Conservation (phyloP, 2,888 invertebrate genomes). For the Andrena chrysosceles region DNA sequence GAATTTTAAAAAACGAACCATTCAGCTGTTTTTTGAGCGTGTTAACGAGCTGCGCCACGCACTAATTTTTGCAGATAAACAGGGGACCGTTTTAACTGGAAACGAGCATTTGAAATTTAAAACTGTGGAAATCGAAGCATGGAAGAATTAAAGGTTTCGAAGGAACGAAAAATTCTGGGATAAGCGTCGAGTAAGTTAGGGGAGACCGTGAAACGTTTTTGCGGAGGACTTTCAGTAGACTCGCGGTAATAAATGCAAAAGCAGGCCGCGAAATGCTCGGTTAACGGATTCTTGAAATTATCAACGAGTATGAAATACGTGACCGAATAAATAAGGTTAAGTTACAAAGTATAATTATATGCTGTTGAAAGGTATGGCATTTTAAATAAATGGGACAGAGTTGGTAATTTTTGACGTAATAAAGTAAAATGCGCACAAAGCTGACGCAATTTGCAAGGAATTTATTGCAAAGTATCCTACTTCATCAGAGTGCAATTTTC, state of each 20-base stretch:
- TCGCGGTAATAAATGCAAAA: neutral
- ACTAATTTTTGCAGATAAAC: constrained; percentile 29
- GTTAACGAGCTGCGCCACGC: constrained; percentile 1
- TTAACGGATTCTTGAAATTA: constrained; percentile 3
- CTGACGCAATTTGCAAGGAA: neutral
- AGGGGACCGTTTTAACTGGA: neutral
- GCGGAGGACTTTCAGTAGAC: neutral
- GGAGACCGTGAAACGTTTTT: constrained; percentile 1
- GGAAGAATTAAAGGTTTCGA: neutral
- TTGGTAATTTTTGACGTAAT: too few species aligned
- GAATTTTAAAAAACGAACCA: constrained; percentile 1
- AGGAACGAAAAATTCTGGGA: neutral
- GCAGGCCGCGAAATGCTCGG: neutral
- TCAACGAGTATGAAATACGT: neutral
- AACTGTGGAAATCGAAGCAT: neutral
- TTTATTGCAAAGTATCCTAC: neutral
- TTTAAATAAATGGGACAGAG: too few species aligned
- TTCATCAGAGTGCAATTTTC: too few species aligned
- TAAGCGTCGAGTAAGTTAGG: neutral
- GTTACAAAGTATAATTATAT: neutral
- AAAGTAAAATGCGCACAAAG: neutral
- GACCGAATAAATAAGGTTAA: constrained; percentile 5
- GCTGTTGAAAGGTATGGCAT: too few species aligned
- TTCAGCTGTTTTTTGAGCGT: neutral
- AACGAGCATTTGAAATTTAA: neutral